Base-by-base conservation (phyloP, 2,888 invertebrate species). In the Druceiella hillmani region DNA sequence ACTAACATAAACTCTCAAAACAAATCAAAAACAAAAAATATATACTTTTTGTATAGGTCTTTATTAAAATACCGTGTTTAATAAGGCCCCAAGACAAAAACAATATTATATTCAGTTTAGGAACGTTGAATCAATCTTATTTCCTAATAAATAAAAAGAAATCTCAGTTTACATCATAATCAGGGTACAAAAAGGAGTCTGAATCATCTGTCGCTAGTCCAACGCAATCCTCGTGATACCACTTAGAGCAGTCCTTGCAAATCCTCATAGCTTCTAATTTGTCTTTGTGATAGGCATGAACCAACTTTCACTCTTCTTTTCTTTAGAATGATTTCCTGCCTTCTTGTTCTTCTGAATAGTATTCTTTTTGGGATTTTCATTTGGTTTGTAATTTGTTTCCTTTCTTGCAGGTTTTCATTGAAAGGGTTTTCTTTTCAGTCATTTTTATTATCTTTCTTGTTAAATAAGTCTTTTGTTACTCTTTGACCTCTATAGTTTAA, bases 401-500 rank as follows among this genome's bases (percentile, higher is more conserved):
- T 27, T 27, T 6, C 4, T 7, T 10, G 27, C 12, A n/a, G 5
- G 5, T 27, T 27, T 27, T 27, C 10, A 6, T 27, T 27, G 10
- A n/a, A 5, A 27, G 27, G 5, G n/a, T 27, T 27, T 12, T 27
- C 12, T 27, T 4, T n/a, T n/a, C 12, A 10, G 5, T 27, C 10
- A 7, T n/a, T 27, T n/a, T n/a, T 27, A n/a, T 27, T 27, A 10
- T n/a, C 5, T 10, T 27, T n/a, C 12, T 27, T 27, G 15, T 34
- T 32, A 33, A 46, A 43, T 15, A 46, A 17, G 33, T 44, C 41
- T 35, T 40, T 43, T 10, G 43, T 43, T 17, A 46, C 27, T 35
- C 33, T 34, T 33, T 43, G 41, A 11, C 46, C 43, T 11, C 14
- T 46, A 37, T 43, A 45, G 36, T 45, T 43, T 17, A 45, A 26